phyloP scores from a whole-genome alignment of 92 coral and sea anemone genomes.

The Epizoanthus stellaris region DNA sequence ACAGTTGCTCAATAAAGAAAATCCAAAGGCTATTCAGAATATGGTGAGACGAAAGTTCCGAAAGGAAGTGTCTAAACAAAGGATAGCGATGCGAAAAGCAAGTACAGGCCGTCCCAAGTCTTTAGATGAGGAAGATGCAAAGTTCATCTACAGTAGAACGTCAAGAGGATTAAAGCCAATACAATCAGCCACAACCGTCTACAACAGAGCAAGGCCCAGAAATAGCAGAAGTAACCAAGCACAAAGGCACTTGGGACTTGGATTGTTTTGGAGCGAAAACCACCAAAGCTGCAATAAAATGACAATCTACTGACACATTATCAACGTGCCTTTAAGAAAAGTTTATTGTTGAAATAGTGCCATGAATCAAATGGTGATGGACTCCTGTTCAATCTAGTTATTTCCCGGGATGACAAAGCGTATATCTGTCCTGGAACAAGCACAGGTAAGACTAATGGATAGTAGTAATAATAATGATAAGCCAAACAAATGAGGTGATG shows the following conservation, averaged over 20 bases:
- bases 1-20: slow-evolving; percentile 20
- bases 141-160: slow-evolving; percentile 23
- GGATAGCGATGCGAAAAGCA: slow-evolving; percentile 45
- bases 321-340: not conserved
- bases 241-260: not conserved
- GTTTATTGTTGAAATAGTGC: not conserved
- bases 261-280: slow-evolving; percentile 7
- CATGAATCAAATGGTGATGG: slow-evolving; percentile 38
- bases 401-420: slow-evolving; percentile 46
- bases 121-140: slow-evolving; percentile 33
- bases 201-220: not conserved
- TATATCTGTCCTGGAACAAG: slow-evolving; percentile 43
- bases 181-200: not conserved
- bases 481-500: too few relatives aligned
- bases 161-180: not conserved
- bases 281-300: not conserved
- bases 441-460: not conserved
- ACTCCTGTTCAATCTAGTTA: slow-evolving; percentile 36
- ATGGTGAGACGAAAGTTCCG: slow-evolving; percentile 18
- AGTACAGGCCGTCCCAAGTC: slow-evolving; percentile 36
- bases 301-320: slow-evolving; percentile 14
- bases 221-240: not conserved
- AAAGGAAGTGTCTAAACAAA: slow-evolving; percentile 20
- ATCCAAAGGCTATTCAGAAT: slow-evolving; percentile 12
- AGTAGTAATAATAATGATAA: not conserved